phyloP scores from a whole-genome alignment of 1,140 invertebrate species.

The Ostrea denselamellosa region DNA sequence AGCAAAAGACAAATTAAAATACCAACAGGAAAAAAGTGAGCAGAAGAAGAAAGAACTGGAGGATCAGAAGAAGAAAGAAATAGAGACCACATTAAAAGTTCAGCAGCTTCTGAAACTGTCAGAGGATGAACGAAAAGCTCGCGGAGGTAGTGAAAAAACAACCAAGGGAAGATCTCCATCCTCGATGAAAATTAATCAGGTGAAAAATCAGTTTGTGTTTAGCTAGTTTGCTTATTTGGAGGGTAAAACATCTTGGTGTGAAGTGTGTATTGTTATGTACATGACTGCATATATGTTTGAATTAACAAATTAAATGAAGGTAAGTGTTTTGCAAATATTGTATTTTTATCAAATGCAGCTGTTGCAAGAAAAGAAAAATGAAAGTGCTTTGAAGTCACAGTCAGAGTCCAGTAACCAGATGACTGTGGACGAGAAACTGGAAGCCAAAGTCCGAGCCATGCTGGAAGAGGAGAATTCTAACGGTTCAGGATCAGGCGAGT shows the following conservation, averaged over 20 bases:
- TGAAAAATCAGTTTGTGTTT: background rate
- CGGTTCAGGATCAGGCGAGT: background rate
- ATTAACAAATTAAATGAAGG: too few relatives aligned
- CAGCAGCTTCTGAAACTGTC: slow-evolving; percentile 37
- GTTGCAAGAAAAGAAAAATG: slow-evolving; percentile 15
- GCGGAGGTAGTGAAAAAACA: background rate
- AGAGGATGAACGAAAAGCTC: slow-evolving; percentile 34
- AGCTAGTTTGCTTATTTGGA: background rate
- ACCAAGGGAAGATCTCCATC: background rate
- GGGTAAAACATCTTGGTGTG: too few relatives aligned
- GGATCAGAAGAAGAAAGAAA: slow-evolving; percentile 46
- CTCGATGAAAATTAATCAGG: slow-evolving; percentile 42
- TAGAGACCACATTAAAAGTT: slow-evolving; percentile 39
- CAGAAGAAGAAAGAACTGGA: slow-evolving; percentile 17
- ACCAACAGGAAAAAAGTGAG: slow-evolving; percentile 20
- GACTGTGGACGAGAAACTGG: slow-evolving; percentile 14
- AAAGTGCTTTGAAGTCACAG: background rate
- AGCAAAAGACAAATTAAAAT: slow-evolving; percentile 28
- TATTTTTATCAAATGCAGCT: background rate
- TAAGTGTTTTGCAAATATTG: too few relatives aligned
- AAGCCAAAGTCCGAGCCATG: slow-evolving; percentile 20
- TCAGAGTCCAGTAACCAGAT: background rate
- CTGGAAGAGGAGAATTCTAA: slow-evolving; percentile 44
- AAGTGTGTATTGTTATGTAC: too few relatives aligned
- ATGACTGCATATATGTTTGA: too few relatives aligned